phyloP scores from a whole-genome alignment of 2,113 vertebrate genomes.

The Otolemur garnettii region DNA sequence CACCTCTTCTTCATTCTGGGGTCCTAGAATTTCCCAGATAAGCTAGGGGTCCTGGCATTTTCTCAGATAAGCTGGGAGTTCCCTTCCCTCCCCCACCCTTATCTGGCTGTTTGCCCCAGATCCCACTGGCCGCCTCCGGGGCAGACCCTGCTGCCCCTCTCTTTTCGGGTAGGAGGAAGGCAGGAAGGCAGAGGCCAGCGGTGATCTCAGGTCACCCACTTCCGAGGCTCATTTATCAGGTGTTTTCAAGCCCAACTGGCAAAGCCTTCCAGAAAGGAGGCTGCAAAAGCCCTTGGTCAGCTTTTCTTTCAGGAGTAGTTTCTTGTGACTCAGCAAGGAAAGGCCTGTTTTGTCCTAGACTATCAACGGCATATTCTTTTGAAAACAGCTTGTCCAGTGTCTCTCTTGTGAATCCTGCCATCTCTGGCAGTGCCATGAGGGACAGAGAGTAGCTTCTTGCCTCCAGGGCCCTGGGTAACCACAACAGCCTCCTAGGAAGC shows the following conservation, averaged over 20 bases:
- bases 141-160: constrained; percentile 1
- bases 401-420: not conserved
- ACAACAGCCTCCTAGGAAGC: not conserved
- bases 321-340: not conserved
- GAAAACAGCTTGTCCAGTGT: not conserved
- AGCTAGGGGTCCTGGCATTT: not conserved
- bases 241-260: not conserved
- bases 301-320: not conserved
- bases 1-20: not conserved
- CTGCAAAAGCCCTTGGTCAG: not conserved
- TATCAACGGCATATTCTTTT: not conserved
- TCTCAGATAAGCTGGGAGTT: not conserved
- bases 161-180: not conserved
- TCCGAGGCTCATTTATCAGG: not conserved
- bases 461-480: not conserved
- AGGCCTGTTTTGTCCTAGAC: not conserved
- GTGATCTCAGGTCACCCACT: not conserved
- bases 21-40: not conserved
- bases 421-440: not conserved
- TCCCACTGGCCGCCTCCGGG: not conserved
- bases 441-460: no score
- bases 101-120: not conserved
- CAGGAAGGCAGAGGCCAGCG: not conserved
- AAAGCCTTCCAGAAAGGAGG: not conserved
- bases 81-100: not conserved